A percentile compares a stretch with the other conserved stretches of the same genome.
Conservation (phyloP, 2,888 invertebrate genomes). For the Allacma fusca region DNA sequence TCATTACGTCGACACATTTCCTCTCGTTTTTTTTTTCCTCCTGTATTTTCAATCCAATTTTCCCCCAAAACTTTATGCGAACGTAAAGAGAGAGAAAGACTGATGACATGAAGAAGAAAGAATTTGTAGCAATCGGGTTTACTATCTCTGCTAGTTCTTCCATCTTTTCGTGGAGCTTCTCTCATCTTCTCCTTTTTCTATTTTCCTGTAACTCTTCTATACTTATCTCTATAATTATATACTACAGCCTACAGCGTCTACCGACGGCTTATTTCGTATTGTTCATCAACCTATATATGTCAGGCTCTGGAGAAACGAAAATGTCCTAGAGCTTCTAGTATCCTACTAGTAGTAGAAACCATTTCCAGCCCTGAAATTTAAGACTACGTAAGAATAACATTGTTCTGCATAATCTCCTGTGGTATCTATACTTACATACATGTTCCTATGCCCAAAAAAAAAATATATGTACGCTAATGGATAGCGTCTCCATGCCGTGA, state of each 20-base stretch:
- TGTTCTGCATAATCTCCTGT: too few species aligned
- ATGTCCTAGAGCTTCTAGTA: slow-evolving; percentile 2
- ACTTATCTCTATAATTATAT: not conserved
- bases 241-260: too few species aligned
- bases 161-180: not conserved
- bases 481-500: too few species aligned
- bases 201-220: not conserved
- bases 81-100: slow-evolving; percentile 25
- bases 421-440: too few species aligned
- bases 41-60: slow-evolving; percentile 42
- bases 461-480: too few species aligned
- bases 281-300: not conserved
- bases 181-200: not conserved
- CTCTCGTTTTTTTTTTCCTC: slow-evolving; percentile 13
- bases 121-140: slow-evolving; percentile 18
- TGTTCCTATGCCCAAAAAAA: too few species aligned
- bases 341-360: too few species aligned
- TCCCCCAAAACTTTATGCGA: slow-evolving; percentile 37
- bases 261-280: not conserved
- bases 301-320: not conserved
- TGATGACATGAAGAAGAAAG: slow-evolving; percentile 4
- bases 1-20: slow-evolving; percentile 40
- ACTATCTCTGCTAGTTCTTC: slow-evolving; percentile 6
- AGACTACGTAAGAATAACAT: too few species aligned
- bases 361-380: too few species aligned